These are phyloP conservation scores for Aromia moschata DNA, from an alignment of 2,888 invertebrate genomes.

Conservation along the genomic window DNA sequence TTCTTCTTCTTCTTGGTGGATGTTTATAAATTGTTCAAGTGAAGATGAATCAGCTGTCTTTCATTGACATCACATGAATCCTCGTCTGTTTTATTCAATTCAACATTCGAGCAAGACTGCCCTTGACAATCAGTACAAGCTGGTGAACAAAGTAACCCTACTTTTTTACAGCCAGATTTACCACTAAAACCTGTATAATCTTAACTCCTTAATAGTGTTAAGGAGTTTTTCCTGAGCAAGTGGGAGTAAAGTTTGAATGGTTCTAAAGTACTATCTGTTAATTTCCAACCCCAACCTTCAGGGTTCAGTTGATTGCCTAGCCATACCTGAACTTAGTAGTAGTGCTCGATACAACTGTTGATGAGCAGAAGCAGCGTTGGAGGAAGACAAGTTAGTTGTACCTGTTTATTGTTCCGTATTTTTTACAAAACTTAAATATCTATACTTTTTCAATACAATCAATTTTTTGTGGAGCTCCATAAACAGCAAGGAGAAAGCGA, in stretches of 20 bases:
- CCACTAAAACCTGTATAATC: not conserved
- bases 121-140: slow-evolving; percentile 17
- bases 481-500: too few relatives aligned
- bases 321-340: slow-evolving; percentile 2
- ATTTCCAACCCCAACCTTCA: slow-evolving; percentile 19
- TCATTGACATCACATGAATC: slow-evolving; percentile 16
- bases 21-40: not conserved
- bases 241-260: slow-evolving; percentile 7
- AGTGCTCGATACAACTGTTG: too few relatives aligned
- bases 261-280: too few relatives aligned
- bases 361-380: slow-evolving; percentile 21
- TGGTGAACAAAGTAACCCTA: slow-evolving; percentile 18
- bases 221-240: not conserved
- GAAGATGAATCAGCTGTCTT: too few relatives aligned
- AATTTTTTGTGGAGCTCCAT: too few relatives aligned
- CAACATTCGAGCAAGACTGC: slow-evolving; percentile 20
- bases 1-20: not conserved
- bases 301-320: slow-evolving; percentile 7
- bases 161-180: slow-evolving; percentile 6
- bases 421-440: too few relatives aligned
- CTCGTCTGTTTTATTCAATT: slow-evolving; percentile 18
- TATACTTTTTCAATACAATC: too few relatives aligned
- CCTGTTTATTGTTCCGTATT: too few relatives aligned
- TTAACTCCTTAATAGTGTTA: not conserved
- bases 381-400: slow-evolving; percentile 36